Base-by-base conservation (phyloP, 2,113 vertebrate genomes). In the Callipepla squamata region DNA sequence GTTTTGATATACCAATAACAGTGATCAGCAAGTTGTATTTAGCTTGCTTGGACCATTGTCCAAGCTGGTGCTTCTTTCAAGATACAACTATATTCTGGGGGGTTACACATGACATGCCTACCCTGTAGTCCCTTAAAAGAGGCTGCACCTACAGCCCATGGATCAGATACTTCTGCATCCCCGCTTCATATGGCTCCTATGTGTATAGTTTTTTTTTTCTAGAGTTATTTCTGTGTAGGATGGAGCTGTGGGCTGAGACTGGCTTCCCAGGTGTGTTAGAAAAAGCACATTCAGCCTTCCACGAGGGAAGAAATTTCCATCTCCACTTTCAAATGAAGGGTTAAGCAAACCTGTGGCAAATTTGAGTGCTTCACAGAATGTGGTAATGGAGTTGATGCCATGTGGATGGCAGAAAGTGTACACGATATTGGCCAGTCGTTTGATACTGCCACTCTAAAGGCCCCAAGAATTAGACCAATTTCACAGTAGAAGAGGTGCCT, bases 381-480 rank as follows among this genome's bases (percentile, higher is more conserved):
- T 87, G 87, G 90, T 91, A 94, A 95, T 95, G 90, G 62, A 85
- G 36, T 72, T 87, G 87, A 59, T 86, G 85, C 76, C 87, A 90
- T 50, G 85, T 80, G 85, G 87, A 94, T 62, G 91, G 91, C 21
- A 1, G 93, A 85, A 96, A 94, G 78, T 61, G 89, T 61, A 88
- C 85, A 68, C 2, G 23, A 82, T 93, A 91, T 95, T 94, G 92
- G 95, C 93, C 93, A 85, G 75, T 91, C 89, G 83, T 78, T 90
- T 95, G 93, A 93, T 93, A 94, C 91, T 93, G 95, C 85, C 83
- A 93, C 94, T 95, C 88, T 87, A 87, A 95, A 90, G 79, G 68
- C 89, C 90, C 79, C 68, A 92, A 94, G 92, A 95, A 93, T 96
- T 97, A 96, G 95, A 92, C 91, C 92, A 92, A 95, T 93, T 96